Evolutionary conservation across 2,797 vertebrate genomes (phyloP).

Genomic region (Anguilla megastoma): DNA sequence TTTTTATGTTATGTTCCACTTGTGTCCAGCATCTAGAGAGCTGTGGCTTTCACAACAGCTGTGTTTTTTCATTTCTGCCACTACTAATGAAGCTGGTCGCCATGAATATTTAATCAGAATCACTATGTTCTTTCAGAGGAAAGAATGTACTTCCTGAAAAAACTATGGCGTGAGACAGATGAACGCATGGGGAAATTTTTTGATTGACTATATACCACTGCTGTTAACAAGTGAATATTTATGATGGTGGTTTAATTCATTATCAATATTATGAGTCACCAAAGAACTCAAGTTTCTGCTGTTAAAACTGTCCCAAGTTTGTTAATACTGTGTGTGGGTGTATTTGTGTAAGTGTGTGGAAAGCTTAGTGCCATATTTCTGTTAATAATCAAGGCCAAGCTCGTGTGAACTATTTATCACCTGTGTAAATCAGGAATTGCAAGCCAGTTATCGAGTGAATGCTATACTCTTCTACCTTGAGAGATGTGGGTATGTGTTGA

Average conservation of each 20-base stretch:
- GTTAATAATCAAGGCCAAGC: constrained; percentile 61
- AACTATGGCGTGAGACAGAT: constrained; percentile 29
- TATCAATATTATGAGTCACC: constrained; percentile 87
- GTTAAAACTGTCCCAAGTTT: constrained; percentile 54
- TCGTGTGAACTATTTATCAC: constrained; percentile 52
- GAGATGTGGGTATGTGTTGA: constrained; percentile 53
- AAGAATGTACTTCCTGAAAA: constrained; percentile 40
- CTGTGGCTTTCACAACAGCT: constrained; percentile 44
- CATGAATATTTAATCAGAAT: constrained; percentile 77
- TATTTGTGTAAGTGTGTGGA: constrained; percentile 62
- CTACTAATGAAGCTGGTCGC: constrained; percentile 55
- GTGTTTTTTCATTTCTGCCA: constrained; percentile 63
- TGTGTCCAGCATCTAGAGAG: not conserved
- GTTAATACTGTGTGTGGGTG: constrained; percentile 61
- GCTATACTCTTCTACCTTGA: constrained; percentile 39
- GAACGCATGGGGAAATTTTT: constrained; percentile 40
- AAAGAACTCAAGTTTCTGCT: constrained; percentile 88
- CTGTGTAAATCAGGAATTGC: constrained; percentile 57
- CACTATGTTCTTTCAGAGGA: constrained; percentile 65
- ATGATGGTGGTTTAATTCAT: constrained; percentile 65
- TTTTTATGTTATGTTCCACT: constrained; percentile 60
- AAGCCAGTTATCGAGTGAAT: constrained; percentile 51
- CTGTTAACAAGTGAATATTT: constrained; percentile 53
- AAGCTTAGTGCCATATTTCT: constrained; percentile 79
- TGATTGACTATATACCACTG: constrained; percentile 79